Percentiles rank a stretch among this genome's conserved stretches.
phyloP scores from a whole-genome alignment of 2,113 vertebrate species.

The Carassius auratus region DNA sequence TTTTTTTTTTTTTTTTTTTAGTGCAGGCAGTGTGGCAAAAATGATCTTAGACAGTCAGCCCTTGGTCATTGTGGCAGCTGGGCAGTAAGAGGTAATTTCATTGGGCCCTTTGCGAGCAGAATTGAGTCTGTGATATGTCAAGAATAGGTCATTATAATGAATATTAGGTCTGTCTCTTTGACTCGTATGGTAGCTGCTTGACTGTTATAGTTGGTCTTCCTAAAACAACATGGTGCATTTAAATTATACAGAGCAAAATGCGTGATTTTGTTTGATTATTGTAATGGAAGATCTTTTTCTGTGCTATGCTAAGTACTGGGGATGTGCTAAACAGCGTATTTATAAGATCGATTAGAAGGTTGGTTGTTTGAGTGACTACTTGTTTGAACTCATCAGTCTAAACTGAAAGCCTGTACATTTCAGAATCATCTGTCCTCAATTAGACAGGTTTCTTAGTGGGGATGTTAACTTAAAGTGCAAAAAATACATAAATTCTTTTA shows the following conservation, averaged over 20 bases:
- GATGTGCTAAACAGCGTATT: background rate
- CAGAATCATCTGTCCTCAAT: background rate
- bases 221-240: constrained; percentile 9
- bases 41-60: constrained; percentile 26
- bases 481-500: no score
- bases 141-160: constrained; percentile 73
- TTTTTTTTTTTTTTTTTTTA: background rate
- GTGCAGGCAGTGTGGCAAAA: background rate
- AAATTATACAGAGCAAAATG: background rate
- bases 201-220: constrained; percentile 3
- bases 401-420: no score
- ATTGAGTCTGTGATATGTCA: constrained; percentile 72
- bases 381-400: no score
- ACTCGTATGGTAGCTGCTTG: constrained; percentile 35
- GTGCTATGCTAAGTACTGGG: background rate
- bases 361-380: background rate
- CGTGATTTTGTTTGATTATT: background rate
- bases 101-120: constrained; percentile 57
- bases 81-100: constrained; percentile 56
- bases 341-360: background rate
- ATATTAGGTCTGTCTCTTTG: constrained; percentile 65
- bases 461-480: background rate
- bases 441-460: background rate
- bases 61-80: constrained; percentile 48
- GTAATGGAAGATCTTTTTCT: background rate